phyloP scores from a whole-genome alignment of 2,113 vertebrate genomes.

The Axis porcinus region DNA sequence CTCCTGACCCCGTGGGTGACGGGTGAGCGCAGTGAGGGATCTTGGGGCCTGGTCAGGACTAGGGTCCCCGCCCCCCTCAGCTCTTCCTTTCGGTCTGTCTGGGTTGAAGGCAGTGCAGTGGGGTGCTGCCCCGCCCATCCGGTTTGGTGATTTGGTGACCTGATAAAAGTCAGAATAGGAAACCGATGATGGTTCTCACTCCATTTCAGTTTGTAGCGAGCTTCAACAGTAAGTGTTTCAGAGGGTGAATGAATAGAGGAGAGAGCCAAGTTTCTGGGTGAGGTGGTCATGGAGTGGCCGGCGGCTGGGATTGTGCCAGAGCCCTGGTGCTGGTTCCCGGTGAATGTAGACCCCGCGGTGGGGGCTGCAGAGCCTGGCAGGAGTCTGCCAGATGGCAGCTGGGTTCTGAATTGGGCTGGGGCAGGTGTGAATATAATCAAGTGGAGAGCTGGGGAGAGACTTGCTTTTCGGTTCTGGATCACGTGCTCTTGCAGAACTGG shows the following conservation, averaged over 20 bases:
- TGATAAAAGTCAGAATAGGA: background rate
- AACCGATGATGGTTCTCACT: background rate
- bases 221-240: background rate
- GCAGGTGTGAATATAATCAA: background rate
- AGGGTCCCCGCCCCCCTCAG: accelerated
- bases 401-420: background rate
- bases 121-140: background rate
- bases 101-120: background rate
- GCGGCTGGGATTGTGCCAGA: too few species aligned
- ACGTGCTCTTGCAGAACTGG: background rate
- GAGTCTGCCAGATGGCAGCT: background rate
- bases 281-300: background rate
- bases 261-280: background rate
- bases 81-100: background rate
- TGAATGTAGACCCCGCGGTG: background rate
- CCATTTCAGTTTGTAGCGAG: background rate
- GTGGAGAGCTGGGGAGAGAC: background rate
- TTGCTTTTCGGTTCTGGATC: background rate
- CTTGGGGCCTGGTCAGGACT: background rate
- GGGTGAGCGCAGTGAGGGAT: background rate
- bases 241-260: background rate
- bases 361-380: background rate
- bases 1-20: background rate
- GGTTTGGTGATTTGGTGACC: background rate
- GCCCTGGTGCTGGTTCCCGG: background rate